Conservation (phyloP, 1,140 invertebrate genomes). For the Aphis craccivora region DNA sequence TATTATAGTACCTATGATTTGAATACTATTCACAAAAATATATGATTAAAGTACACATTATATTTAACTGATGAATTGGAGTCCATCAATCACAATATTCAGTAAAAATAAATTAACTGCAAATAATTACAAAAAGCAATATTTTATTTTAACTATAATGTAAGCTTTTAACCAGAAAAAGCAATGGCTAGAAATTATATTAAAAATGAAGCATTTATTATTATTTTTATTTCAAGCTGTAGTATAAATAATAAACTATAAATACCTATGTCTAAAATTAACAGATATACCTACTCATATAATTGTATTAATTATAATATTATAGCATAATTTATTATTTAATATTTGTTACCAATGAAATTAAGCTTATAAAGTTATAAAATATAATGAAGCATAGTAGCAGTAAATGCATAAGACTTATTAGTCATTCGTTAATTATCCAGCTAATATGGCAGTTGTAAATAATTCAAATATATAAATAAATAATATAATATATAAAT, state of each 20-base stretch:
- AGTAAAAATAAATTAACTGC: not conserved
- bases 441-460: too few species aligned
- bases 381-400: not conserved
- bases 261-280: not conserved
- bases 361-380: conserved; percentile 8
- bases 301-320: not conserved
- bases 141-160: not conserved
- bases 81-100: not conserved
- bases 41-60: not conserved
- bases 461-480: too few species aligned
- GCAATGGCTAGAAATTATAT: not conserved
- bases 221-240: not conserved
- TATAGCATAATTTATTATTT: not conserved
- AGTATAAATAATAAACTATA: not conserved
- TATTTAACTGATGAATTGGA: not conserved
- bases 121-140: not conserved
- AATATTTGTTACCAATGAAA: not conserved
- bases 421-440: not conserved
- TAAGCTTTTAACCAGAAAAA: not conserved
- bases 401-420: not conserved
- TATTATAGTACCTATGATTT: not conserved
- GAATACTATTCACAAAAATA: not conserved
- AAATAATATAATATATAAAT: too few species aligned
- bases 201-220: not conserved
- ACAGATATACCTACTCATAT: too few species aligned